phyloP scores from a whole-genome alignment of 2,113 vertebrate genomes.

The Gambusia holbrooki region DNA sequence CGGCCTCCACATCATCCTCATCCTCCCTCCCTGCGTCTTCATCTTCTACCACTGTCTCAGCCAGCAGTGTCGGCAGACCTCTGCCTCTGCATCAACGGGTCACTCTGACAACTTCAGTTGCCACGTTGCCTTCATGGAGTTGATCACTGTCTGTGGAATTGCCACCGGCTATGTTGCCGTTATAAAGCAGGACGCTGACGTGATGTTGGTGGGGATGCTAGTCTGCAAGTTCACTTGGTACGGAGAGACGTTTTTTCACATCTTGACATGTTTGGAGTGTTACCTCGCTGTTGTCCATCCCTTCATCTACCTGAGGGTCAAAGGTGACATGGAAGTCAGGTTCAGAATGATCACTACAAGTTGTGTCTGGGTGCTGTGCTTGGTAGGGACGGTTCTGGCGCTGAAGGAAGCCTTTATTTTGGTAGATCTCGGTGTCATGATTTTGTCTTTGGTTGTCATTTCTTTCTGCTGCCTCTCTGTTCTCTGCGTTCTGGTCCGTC shows the following conservation, averaged over 20 bases:
- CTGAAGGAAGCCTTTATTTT: background rate
- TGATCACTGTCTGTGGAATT: background rate
- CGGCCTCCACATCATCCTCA: background rate
- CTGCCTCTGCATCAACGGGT: background rate
- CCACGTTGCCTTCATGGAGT: slow-evolving; percentile 10
- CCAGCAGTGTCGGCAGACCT: background rate
- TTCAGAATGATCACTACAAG: background rate
- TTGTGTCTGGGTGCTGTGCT: slow-evolving; percentile 14
- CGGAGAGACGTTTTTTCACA: background rate
- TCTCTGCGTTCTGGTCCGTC: background rate
- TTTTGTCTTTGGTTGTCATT: background rate
- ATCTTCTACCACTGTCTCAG: slow-evolving; percentile 10
- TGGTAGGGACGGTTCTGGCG: rapidly evolving
- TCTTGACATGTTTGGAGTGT: slow-evolving; percentile 37
- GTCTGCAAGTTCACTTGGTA: background rate
- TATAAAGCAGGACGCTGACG: rapidly evolving
- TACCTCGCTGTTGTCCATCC: slow-evolving; percentile 46
- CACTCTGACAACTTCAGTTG: slow-evolving; percentile 18
- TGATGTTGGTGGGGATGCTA: background rate
- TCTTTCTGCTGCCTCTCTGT: background rate
- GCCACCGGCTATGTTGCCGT: background rate
- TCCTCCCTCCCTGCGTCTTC: slow-evolving; percentile 11
- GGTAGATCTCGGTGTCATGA: background rate
- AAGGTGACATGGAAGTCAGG: slow-evolving; percentile 1
- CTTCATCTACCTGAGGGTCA: slow-evolving; percentile 31